phyloP scores from a whole-genome alignment of 2,113 vertebrate species.

The Campylorhamphus procurvoides region DNA sequence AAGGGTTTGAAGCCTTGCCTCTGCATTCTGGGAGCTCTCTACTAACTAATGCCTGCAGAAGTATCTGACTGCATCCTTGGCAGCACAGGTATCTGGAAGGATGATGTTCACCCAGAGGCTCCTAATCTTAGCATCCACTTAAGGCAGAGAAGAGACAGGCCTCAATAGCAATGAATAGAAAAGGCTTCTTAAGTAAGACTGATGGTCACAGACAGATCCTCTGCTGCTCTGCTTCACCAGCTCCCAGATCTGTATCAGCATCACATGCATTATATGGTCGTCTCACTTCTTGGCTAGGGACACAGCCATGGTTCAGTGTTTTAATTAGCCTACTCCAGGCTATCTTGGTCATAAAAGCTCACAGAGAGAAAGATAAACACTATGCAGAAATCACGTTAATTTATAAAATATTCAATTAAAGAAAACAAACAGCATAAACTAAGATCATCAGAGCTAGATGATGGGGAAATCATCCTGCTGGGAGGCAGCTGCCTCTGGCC shows the following conservation, averaged over 20 bases:
- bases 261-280: not conserved
- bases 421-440: conserved; percentile 57
- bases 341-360: conserved; percentile 23
- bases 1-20: fast-evolving
- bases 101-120: conserved; percentile 43
- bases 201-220: conserved; percentile 44
- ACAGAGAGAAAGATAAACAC: conserved; percentile 25
- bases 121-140: conserved; percentile 35
- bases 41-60: not conserved
- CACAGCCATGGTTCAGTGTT: conserved; percentile 35
- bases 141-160: conserved; percentile 40
- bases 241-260: conserved; percentile 52
- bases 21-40: not conserved
- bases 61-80: not conserved
- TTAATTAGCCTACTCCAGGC: conserved; percentile 55
- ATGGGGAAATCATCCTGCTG: not conserved
- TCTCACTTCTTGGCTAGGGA: conserved; percentile 28
- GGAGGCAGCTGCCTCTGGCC: not conserved
- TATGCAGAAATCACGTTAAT: conserved; percentile 35
- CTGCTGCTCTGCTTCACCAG: not conserved
- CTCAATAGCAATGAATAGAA: conserved; percentile 40
- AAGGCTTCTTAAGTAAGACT: conserved; percentile 46
- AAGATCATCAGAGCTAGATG: conserved; percentile 14
- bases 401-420: conserved; percentile 57
- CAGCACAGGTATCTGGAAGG: not conserved